Percentiles rank a stretch among this genome's conserved stretches.
Evolutionary conservation across 2,113 vertebrate genomes (phyloP).

Genomic region (Mastomys natalensis): DNA sequence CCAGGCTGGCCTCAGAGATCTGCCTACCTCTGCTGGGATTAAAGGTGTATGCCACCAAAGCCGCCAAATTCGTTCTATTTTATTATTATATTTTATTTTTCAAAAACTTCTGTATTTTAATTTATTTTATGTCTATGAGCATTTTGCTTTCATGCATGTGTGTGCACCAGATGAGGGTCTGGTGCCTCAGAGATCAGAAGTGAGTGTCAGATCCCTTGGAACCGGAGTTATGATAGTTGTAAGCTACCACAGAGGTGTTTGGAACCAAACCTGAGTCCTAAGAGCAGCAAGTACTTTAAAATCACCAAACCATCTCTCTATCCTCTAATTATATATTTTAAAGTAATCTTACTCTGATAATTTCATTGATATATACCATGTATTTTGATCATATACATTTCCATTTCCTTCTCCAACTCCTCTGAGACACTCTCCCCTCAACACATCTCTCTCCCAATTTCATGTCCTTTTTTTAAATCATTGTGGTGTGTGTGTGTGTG

Average conservation of each 20-base stretch:
- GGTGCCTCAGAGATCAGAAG: neutral
- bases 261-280: neutral
- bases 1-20: neutral
- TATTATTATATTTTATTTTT: neutral
- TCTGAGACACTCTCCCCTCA: neutral
- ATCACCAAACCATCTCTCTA: neutral
- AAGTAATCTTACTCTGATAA: neutral
- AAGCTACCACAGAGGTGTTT: neutral
- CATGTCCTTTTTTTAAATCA: neutral
- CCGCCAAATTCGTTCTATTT: neutral
- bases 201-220: neutral
- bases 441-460: neutral
- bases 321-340: neutral
- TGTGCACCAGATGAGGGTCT: neutral
- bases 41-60: neutral
- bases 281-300: neutral
- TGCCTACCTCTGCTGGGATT: neutral
- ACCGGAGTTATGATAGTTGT: neutral
- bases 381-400: neutral
- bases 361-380: neutral
- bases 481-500: neutral
- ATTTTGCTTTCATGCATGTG: neutral
- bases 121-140: neutral
- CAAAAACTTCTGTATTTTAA: neutral
- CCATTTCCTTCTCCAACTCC: neutral